Percentiles rank a stretch among this genome's conserved stretches.
phyloP scores from a whole-genome alignment of 2,113 vertebrate species.

The Reinhardtius hippoglossoides region DNA sequence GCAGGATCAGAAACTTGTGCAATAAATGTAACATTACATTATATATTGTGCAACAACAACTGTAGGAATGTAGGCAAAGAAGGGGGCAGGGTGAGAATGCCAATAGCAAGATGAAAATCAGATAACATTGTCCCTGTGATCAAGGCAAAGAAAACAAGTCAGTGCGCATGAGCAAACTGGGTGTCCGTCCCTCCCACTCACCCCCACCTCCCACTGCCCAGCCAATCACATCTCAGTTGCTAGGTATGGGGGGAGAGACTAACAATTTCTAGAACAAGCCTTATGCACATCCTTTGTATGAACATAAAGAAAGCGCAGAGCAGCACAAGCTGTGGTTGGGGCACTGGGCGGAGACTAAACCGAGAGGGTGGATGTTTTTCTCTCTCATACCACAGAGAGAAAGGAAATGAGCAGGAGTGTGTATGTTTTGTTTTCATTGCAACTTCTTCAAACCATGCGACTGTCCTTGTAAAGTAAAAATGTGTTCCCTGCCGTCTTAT shows the following conservation, averaged over 20 bases:
- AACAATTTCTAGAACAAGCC: conserved; percentile 68
- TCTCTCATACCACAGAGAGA: conserved; percentile 30
- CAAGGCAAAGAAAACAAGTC: conserved; percentile 71
- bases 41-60: conserved; percentile 43
- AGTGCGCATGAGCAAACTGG: conserved; percentile 62
- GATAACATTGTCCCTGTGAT: conserved; percentile 73
- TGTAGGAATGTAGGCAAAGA: conserved; percentile 36
- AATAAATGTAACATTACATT: neutral
- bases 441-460: conserved; percentile 25
- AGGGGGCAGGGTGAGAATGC: conserved; percentile 7
- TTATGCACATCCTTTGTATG: conserved; percentile 66
- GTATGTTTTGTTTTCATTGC: conserved; percentile 35
- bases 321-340: conserved; percentile 46
- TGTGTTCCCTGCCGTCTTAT: conserved; percentile 12
- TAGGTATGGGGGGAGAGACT: conserved; percentile 62
- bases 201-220: conserved; percentile 58
- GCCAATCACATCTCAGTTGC: conserved; percentile 85
- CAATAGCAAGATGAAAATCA: conserved; percentile 55
- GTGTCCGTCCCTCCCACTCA: conserved; percentile 42
- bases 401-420: conserved; percentile 20
- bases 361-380: conserved; percentile 28
- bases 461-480: conserved; percentile 44
- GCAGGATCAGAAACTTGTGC: neutral
- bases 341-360: conserved; percentile 50
- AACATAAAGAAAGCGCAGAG: conserved; percentile 70